Conservation (phyloP, 1,140 invertebrate species). For the Zophobas atratus region DNA sequence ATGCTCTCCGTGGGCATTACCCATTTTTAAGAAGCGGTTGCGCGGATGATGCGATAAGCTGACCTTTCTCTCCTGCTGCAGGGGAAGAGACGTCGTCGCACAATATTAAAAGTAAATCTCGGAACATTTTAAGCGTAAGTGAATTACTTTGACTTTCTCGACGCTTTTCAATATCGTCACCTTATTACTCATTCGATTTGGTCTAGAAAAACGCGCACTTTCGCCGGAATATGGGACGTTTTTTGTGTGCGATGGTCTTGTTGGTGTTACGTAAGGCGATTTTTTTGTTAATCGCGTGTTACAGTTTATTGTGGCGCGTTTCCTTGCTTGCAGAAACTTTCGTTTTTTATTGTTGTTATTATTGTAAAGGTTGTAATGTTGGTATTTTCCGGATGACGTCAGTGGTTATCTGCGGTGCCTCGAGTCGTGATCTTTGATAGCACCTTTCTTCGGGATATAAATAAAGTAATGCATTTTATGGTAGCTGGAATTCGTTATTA, state of each 20-base stretch:
- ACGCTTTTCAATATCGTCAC: neutral
- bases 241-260: no score
- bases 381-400: neutral
- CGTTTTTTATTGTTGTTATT: constrained; percentile 10
- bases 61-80: constrained; percentile 21
- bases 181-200: neutral
- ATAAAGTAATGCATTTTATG: constrained; percentile 20
- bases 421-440: constrained; percentile 12
- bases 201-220: no score
- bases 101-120: neutral
- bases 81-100: constrained; percentile 1
- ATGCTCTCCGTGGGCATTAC: constrained; percentile 11
- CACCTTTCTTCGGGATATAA: constrained; percentile 16
- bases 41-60: constrained; percentile 18
- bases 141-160: constrained; percentile 34
- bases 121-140: neutral
- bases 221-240: no score
- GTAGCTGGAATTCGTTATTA: constrained; percentile 13
- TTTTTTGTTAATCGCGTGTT: constrained; percentile 15
- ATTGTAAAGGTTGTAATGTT: neutral
- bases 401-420: no score
- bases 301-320: neutral
- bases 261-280: neutral
- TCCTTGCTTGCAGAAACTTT: neutral
- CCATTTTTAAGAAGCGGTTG: constrained; percentile 20